These are phyloP conservation scores for Anguilla megastoma DNA, from an alignment of 2,797 vertebrate genomes.

Conservation along the genomic window DNA sequence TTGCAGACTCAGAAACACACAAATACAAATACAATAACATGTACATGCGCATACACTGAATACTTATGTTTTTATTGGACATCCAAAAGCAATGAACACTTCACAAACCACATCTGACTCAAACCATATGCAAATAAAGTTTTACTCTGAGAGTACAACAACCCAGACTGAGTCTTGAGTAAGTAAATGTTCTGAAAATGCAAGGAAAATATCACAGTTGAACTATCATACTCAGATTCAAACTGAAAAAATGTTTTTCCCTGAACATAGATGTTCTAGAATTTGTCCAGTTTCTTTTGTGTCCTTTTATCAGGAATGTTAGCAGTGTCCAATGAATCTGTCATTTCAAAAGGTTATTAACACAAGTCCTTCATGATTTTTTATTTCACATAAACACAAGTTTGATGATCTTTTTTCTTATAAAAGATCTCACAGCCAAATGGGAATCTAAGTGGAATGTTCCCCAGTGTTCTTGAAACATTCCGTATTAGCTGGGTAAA, in stretches of 20 bases:
- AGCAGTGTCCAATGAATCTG: background rate
- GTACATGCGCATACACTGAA: background rate
- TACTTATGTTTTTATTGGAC: background rate
- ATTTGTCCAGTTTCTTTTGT: no score
- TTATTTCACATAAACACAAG: background rate
- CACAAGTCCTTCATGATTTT: background rate
- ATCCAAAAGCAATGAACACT: background rate
- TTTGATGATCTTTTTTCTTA: background rate
- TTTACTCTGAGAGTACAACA: background rate
- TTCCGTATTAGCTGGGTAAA: background rate
- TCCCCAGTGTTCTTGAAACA: background rate
- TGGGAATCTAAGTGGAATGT: background rate
- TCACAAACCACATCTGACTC: background rate
- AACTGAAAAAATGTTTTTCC: background rate
- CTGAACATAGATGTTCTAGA: background rate
- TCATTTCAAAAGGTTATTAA: background rate
- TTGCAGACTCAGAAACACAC: background rate
- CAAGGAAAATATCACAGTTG: background rate
- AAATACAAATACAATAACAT: background rate
- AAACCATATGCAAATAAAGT: background rate
- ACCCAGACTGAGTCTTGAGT: background rate
- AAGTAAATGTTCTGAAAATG: background rate
- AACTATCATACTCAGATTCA: background rate
- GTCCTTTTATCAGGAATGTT: background rate
- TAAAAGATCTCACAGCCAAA: background rate